Evolutionary conservation across 2,797 vertebrate species (phyloP), one percentile per base, ranked within the genome.

Genomic region (Calcarius lapponicus): DNA sequence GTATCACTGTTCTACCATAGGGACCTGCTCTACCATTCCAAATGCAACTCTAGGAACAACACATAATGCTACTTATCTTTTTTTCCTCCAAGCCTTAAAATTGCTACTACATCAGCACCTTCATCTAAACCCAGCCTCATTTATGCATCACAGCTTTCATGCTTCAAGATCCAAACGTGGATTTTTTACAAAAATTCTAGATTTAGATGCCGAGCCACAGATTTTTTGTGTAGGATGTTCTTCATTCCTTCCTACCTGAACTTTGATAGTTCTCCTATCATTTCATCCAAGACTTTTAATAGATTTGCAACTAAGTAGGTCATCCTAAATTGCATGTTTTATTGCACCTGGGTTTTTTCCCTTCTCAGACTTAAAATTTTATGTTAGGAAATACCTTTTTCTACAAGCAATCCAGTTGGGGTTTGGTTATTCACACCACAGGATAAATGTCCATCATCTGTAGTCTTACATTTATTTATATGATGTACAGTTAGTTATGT

Each of bases 241-340:
- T 93, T 93, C 93, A 64, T 87, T 91, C 84, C 81, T 91, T 93
- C 84, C 82, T 94, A 93, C 76, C 91, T 96, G 87, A 92, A 90
- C 85, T 71, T 79, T 2, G 14, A 92, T 88, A 95, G 57, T 36
- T 92, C 57, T 81, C 83, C 76, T 80, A 89, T 85, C 7, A 0
- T 83, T 91, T 78, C 50, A 82, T 80, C n/a, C 32, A 86, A 81
- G 78, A 48, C 58, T 65, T 85, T 70, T 78, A 82, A 90, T 61
- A 61, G 40, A 64, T 80, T 60, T 88, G 69, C 66, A 93, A 90
- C 48, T 73, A 87, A 86, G n/a, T 32, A 73, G 72, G 79, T 48
- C 85, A 94, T 43, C 25, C 43, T 54, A 54, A 93, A 43, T 7
- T 40, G 20, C 42, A 47, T 4, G 17, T 22, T 91, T 76, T 80